Conservation (phyloP, 1,140 invertebrate genomes). For the Drosophila ananassae region DNA sequence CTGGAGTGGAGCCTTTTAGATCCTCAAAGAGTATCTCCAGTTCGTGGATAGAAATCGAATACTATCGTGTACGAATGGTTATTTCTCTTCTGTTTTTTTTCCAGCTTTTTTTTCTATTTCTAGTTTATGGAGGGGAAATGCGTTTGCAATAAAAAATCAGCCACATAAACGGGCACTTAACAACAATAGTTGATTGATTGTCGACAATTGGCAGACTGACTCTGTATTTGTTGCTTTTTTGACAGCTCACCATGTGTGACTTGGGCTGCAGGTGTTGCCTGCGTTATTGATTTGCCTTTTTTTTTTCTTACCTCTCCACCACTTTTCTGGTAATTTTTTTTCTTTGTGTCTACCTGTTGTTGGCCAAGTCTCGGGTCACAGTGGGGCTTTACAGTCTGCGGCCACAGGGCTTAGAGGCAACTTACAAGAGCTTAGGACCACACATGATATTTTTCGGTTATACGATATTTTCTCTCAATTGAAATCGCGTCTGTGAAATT, state of each 20-base stretch:
- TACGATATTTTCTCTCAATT: constrained; percentile 39
- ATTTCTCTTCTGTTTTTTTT: constrained; percentile 23
- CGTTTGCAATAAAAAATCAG: constrained; percentile 69
- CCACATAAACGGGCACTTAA: constrained; percentile 61
- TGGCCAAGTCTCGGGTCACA: constrained; percentile 29
- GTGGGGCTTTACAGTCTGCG: constrained; percentile 33
- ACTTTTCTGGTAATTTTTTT: neutral
- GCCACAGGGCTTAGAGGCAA: constrained; percentile 31
- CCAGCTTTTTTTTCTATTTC: neutral
- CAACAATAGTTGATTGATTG: constrained; percentile 76
- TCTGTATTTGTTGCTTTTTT: constrained; percentile 48
- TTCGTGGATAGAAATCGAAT: neutral
- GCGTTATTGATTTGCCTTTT: constrained; percentile 55
- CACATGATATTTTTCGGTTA: constrained; percentile 26
- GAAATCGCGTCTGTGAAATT: constrained; percentile 43
- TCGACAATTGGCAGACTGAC: constrained; percentile 62
- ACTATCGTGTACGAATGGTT: constrained; percentile 3
- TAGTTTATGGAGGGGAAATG: constrained; percentile 52
- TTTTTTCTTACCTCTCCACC: constrained; percentile 11
- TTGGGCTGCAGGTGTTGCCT: constrained; percentile 57
- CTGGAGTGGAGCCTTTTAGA: neutral
- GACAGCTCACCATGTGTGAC: constrained; percentile 42
- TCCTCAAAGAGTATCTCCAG: constrained; percentile 1
- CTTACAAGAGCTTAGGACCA: constrained; percentile 47
- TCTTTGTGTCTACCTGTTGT: constrained; percentile 19